Base-by-base conservation (phyloP, 2,797 vertebrate species). In the Labroides dimidiatus region DNA sequence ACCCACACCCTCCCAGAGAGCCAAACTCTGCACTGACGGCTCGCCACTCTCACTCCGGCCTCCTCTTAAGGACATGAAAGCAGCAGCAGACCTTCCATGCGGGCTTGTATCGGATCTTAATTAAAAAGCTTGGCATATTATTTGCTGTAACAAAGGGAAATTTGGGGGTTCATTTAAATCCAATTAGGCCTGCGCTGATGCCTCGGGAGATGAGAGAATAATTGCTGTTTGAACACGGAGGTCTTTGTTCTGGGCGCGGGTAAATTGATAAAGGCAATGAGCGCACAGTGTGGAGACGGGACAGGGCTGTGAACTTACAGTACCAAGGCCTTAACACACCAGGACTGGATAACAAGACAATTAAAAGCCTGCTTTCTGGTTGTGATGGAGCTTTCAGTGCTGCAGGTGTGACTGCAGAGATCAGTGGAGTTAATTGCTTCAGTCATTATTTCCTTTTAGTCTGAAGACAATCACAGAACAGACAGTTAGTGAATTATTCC, bases 131-230 rank as follows among this genome's bases (percentile, higher is more conserved):
- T 94, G 93, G 95, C 95, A 95, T 96, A 95, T 96, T 96, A 97
- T 95, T 96, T 95, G 93, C 96, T 94, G 95, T 96, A 96, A 97
- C 96, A 98, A 97, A 96, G 95, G 93, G 95, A 96, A 95, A 92
- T 94, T 93, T 93, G 91, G 96, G 97, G 97, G 97, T 97, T 98
- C 94, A 96, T 97, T 98, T 97, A 97, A 98, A 98, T 97, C 95
- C 96, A 97, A 97, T 98, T 98, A 97, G 95, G 95, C 95, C 95
- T 92, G 95, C 93, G 94, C 95, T 95, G 93, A 93, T 97, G 96
- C 96, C 96, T 96, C 93, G 89, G 96, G 96, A 97, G 95, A 96
- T 95, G 94, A 94, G 91, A 95, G 94, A 95, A 95, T 96, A 96
- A 95, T 95, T 95, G 94, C 92, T 95, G 94, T 99, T 97, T 97